Evolutionary conservation across 2,888 invertebrate species (phyloP).

Genomic region (Sycophila texana): DNA sequence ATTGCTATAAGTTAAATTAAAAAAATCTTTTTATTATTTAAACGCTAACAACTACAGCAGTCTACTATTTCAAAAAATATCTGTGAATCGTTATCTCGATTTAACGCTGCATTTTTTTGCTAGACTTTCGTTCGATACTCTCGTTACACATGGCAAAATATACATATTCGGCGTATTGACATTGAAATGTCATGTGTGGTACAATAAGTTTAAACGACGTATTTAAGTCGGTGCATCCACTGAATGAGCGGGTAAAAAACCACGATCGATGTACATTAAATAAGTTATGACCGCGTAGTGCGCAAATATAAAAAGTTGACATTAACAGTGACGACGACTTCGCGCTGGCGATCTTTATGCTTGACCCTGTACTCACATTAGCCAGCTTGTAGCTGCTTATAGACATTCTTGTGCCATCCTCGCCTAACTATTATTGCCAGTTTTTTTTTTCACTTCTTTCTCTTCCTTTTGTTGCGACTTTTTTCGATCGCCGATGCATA

Average conservation of each 20-base stretch:
- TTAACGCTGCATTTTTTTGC: too few relatives aligned
- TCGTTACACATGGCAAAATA: not conserved
- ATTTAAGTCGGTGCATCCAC: conserved; percentile 19
- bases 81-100: too few relatives aligned
- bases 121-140: not conserved
- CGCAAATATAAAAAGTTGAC: conserved; percentile 48
- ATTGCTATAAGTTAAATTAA: not conserved
- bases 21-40: not conserved
- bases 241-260: conserved; percentile 38
- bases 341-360: conserved; percentile 36
- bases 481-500: too few relatives aligned
- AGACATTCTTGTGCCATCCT: conserved; percentile 28
- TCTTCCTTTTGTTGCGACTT: too few relatives aligned
- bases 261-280: conserved; percentile 37
- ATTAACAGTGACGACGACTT: conserved; percentile 26
- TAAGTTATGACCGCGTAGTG: conserved; percentile 33
- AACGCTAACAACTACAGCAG: too few relatives aligned
- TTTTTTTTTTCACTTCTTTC: not conserved
- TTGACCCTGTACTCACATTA: conserved; percentile 47
- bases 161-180: conserved; percentile 11
- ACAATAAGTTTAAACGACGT: conserved; percentile 27
- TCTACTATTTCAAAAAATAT: too few relatives aligned
- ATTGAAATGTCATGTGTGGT: conserved; percentile 19
- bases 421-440: conserved; percentile 20
- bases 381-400: conserved; percentile 38